Percentiles rank a stretch among this genome's conserved stretches.
Evolutionary conservation across 2,888 invertebrate species (phyloP).

Genomic region (Macrosoma leucophasiata): DNA sequence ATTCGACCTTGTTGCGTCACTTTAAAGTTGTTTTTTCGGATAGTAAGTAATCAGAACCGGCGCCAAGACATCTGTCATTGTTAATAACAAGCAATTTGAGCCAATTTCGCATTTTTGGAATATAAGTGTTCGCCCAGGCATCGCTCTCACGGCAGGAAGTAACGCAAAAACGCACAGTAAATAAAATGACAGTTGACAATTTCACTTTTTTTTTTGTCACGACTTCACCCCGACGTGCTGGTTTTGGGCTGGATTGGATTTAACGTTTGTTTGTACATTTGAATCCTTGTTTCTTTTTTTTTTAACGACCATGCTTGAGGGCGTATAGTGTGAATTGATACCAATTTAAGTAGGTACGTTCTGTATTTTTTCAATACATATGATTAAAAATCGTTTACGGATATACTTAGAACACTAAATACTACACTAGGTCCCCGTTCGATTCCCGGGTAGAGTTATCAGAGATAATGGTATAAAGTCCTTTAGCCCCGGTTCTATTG

Average conservation of each 20-base stretch:
- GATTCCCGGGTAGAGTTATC: no score
- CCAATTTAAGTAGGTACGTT: no score
- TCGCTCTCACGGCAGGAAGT: constrained; percentile 66
- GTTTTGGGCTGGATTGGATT: constrained; percentile 1
- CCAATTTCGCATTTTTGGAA: constrained; percentile 72
- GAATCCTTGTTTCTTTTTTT: background rate
- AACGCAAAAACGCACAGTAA: constrained; percentile 64
- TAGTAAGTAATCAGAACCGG: constrained; percentile 36
- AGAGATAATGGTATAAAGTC: no score
- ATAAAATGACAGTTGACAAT: constrained; percentile 68
- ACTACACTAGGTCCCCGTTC: no score
- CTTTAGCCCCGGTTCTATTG: no score
- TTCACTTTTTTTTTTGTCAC: constrained; percentile 51
- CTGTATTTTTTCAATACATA: no score
- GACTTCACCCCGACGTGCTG: constrained; percentile 17
- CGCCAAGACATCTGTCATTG: constrained; percentile 74
- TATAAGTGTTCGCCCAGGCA: constrained; percentile 59
- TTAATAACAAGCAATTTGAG: constrained; percentile 74
- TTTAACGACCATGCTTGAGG: no score
- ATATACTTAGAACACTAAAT: no score
- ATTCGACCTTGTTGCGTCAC: constrained; percentile 25
- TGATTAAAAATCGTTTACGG: no score
- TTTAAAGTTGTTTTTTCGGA: constrained; percentile 31
- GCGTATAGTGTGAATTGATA: no score
- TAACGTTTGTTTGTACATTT: constrained; percentile 1